Evolutionary conservation across 2,797 vertebrate species (phyloP), one percentile per base, ranked within the genome.

Genomic region (Mormyrops attenuatus): DNA sequence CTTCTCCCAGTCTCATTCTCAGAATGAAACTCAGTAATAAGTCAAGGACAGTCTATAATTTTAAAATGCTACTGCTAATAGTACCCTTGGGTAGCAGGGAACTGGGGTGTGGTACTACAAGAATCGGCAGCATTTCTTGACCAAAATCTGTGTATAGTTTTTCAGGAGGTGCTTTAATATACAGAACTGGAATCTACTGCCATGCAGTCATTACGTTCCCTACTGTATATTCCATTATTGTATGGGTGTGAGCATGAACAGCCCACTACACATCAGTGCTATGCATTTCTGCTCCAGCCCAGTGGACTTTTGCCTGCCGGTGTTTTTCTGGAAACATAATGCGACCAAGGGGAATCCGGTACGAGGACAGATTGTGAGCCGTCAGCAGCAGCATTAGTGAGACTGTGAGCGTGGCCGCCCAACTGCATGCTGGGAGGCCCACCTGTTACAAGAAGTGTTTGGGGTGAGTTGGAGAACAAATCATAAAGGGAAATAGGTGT

Each of bases 401-500:
- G 52, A 47, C 7, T 22, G 50, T 93, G 69, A 96, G 89, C 5
- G 95, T 95, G 2, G 95, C 91, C 49, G 94, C 94, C 95, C 94
- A 96, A 66, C 95, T 96, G 94, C 93, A 94, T 91, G 95, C 94
- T 93, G 96, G 95, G 91, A 96, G 94, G 85, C 93, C 95, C 88
- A 95, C 88, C 96, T 96, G 91, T 44, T 50, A 86, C 38, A 69
- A 34, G 17, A 13, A 69, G 8, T 44, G 89, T 90, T 41, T 60
- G 50, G 88, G 22, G 60, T 1, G 17, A 82, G 88, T 52, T 47
- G 41, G 69, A 17, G 22, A 66, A 44, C n/a, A 57, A 20, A 26
- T 15, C 4, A 85, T 30, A 52, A 85, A 52, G 4, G 49, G 9
- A 49, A 52, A 26, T 30, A 15, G 77, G 7, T 7, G 47, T 84